Evolutionary conservation across 1,140 invertebrate genomes (phyloP).

Genomic region (Anthonomus grandis): DNA sequence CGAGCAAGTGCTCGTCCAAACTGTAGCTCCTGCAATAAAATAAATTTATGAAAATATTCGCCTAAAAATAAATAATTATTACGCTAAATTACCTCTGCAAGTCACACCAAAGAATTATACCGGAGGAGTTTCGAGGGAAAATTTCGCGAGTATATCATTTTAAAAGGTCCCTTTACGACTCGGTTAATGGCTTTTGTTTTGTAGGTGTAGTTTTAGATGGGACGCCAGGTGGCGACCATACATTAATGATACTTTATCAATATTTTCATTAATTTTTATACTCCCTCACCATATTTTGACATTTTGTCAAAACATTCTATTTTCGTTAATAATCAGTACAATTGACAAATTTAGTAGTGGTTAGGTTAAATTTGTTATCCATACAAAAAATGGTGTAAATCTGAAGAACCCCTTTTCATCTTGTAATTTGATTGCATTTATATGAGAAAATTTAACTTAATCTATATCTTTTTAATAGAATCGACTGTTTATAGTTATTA

Average conservation of each 20-base stretch:
- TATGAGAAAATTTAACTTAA: too few species aligned
- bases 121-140: constrained; percentile 13
- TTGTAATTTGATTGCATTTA: too few species aligned
- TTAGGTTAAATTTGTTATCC: too few species aligned
- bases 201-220: constrained; percentile 15
- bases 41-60: constrained; percentile 20
- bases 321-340: too few species aligned
- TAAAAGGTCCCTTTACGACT: constrained; percentile 24
- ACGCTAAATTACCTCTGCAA: constrained; percentile 13
- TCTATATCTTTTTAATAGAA: too few species aligned
- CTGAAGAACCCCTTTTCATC: too few species aligned
- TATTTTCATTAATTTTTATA: too few species aligned
- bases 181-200: constrained; percentile 24
- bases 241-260: constrained; percentile 6
- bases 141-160: constrained; percentile 28
- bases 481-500: too few species aligned
- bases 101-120: constrained; percentile 24
- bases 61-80: constrained; percentile 25
- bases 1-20: constrained; percentile 61
- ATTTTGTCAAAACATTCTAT: too few species aligned
- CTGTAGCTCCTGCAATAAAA: constrained; percentile 46
- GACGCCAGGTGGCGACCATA: constrained; percentile 9
- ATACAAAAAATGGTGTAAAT: too few species aligned
- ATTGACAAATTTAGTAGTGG: too few species aligned
- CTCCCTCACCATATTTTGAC: too few species aligned